Conservation (phyloP, 1,140 invertebrate genomes). For the Apis cerana region DNA sequence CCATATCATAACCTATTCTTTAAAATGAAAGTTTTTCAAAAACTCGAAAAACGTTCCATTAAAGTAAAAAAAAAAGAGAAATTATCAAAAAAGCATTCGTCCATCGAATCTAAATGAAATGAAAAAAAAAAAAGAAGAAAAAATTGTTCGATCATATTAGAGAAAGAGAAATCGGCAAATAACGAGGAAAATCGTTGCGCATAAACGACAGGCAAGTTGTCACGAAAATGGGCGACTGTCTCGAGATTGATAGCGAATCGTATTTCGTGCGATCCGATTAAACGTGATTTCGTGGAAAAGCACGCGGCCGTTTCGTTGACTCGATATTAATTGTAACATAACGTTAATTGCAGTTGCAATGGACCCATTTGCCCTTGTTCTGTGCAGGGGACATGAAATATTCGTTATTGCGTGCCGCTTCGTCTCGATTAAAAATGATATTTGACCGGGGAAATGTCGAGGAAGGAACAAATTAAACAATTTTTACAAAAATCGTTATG, state of each 20-base stretch:
- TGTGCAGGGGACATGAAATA: slow-evolving; percentile 4
- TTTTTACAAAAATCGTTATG: too few species aligned
- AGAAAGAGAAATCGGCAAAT: too few species aligned
- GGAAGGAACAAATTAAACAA: too few species aligned
- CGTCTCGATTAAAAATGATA: slow-evolving; percentile 44
- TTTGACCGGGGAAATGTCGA: neutral
- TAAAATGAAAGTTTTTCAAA: too few species aligned
- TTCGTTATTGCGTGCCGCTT: slow-evolving; percentile 36
- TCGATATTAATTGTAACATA: slow-evolving; percentile 56
- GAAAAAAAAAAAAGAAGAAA: too few species aligned
- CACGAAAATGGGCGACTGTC: slow-evolving; percentile 22
- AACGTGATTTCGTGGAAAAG: slow-evolving; percentile 27
- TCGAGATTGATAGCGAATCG: slow-evolving; percentile 24
- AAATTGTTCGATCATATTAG: too few species aligned
- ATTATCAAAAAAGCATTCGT: too few species aligned
- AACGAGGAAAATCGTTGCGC: too few species aligned
- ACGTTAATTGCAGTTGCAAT: slow-evolving; percentile 40
- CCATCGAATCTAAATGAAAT: too few species aligned
- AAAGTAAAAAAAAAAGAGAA: too few species aligned
- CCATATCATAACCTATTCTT: too few species aligned
- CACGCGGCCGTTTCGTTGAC: slow-evolving; percentile 25
- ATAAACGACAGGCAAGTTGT: neutral
- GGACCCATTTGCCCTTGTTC: slow-evolving; percentile 34
- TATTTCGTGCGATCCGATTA: slow-evolving; percentile 37
- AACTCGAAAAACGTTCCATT: too few species aligned